These are phyloP conservation scores for Peribatodes rhomboidaria DNA, from an alignment of 2,888 invertebrate genomes.

Conservation along the genomic window DNA sequence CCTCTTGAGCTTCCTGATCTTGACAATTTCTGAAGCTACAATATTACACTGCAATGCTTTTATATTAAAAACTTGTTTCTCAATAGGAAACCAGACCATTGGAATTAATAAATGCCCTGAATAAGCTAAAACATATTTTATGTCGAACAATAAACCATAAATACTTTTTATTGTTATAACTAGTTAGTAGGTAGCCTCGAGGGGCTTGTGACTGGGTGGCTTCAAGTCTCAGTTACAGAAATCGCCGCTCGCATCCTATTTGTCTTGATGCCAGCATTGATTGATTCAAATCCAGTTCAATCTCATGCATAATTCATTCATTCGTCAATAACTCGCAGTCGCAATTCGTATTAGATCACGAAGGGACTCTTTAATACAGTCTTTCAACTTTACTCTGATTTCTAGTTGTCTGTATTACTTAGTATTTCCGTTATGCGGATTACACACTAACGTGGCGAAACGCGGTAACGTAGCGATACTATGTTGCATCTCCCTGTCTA, in stretches of 20 bases:
- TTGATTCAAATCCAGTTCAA: slow-evolving; percentile 12
- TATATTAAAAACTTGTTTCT: slow-evolving; percentile 6
- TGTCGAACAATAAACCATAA: no score
- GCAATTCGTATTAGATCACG: slow-evolving; percentile 8
- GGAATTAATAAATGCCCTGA: no score
- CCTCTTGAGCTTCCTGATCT: slow-evolving; percentile 33
- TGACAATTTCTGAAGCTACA: slow-evolving; percentile 35
- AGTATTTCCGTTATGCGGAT: background rate
- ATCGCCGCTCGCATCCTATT: background rate
- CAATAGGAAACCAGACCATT: background rate
- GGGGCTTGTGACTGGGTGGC: background rate
- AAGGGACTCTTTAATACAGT: background rate
- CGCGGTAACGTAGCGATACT: no score
- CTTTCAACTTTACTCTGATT: background rate
- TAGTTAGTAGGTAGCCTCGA: background rate
- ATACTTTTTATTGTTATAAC: background rate
- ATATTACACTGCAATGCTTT: slow-evolving; percentile 25
- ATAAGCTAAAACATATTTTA: no score
- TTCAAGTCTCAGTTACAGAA: background rate
- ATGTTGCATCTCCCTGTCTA: no score
- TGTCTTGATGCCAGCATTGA: slow-evolving; percentile 7
- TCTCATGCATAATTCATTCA: slow-evolving; percentile 23
- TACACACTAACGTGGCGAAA: no score
- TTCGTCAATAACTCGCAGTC: slow-evolving; percentile 10
- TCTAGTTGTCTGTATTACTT: background rate